Evolutionary conservation across 2,888 invertebrate species (phyloP), one percentile per base, ranked within the genome.

Genomic region (Papilio gigon): DNA sequence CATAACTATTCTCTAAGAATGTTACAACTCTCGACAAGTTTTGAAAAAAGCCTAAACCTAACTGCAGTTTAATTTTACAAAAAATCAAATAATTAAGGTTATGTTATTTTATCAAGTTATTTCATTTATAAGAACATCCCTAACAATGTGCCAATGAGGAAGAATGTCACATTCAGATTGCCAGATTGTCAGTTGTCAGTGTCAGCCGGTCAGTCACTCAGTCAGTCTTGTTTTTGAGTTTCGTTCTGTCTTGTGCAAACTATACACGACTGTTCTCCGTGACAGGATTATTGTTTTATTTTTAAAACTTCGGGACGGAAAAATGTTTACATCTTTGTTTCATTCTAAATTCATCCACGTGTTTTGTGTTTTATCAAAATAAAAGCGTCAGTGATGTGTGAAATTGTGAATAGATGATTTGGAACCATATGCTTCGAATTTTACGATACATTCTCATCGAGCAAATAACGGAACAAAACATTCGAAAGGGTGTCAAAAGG

Each of bases 391-490:
- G 85, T 87, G 82, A 85, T 87, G 82, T 89, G 86, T 87, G 77
- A 85, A 82, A 83, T 75, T 78, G 85, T 86, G 86, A 85, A 85
- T 85, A 89, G 86, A 85, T 89, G 87, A 89, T 81, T 89, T 83
- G 77, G 83, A 81, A 84, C 89, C 89, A 91, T 91, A 91, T 91
- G 91, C 87, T 90, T 83, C 81, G 76, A 79, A 77, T 79, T 78
- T 79, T 82, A 81, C 77, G 78, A 79, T 77, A 81, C 78, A 80
- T 80, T 84, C 73, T 83, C 74, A 72, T 71, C 72, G 71, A 72
- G 72, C 72, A 73, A 75, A 80, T 77, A 82, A 73, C 76, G 73
- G 70, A 73, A 74, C 73, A 76, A 76, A 79, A 77, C 77, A 79
- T 76, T 78, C 76, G 73, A 76, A 78, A 79, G 73, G 77, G 77